phyloP scores from a whole-genome alignment of 1,140 invertebrate genomes.

The Philaenus spumarius region DNA sequence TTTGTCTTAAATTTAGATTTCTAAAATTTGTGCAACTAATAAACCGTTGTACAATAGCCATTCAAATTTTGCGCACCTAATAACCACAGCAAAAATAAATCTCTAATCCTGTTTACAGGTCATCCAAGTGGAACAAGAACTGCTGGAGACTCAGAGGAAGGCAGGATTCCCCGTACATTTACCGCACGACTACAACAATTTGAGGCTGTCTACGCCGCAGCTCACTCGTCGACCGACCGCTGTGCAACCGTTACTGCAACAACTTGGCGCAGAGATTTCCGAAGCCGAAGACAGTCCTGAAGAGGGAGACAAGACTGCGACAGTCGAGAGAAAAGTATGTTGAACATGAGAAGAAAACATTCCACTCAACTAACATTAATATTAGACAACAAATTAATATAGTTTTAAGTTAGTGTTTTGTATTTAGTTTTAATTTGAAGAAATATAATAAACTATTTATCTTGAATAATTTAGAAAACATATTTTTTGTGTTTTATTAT shows the following conservation, averaged over 20 bases:
- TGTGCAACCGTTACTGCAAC: conserved; percentile 47
- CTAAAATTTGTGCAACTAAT: too few relatives aligned
- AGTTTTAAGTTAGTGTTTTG: too few relatives aligned
- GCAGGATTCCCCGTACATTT: conserved; percentile 78
- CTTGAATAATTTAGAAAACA: too few relatives aligned
- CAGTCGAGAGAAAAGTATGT: conserved; percentile 63
- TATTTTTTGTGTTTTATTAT: too few relatives aligned
- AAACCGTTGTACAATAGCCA: too few relatives aligned
- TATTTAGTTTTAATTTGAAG: too few relatives aligned
- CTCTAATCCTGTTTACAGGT: conserved; percentile 42
- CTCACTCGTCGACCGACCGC: conserved; percentile 45
- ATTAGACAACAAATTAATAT: too few relatives aligned
- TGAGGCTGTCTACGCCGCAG: conserved; percentile 65
- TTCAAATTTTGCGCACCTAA: too few relatives aligned
- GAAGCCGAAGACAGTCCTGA: conserved; percentile 66
- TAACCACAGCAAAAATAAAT: too few relatives aligned
- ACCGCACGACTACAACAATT: conserved; percentile 66
- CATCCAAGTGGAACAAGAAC: conserved; percentile 57
- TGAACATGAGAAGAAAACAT: background rate
- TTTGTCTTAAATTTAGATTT: too few relatives aligned
- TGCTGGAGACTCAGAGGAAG: conserved; percentile 75
- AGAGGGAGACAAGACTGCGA: conserved; percentile 65
- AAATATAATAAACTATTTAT: too few relatives aligned
- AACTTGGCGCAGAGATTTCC: conserved; percentile 55
- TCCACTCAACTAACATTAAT: too few relatives aligned